Percentiles rank a stretch among this genome's conserved stretches.
phyloP scores from a whole-genome alignment of 2,888 invertebrate genomes.

The Eupithecia vulgata region DNA sequence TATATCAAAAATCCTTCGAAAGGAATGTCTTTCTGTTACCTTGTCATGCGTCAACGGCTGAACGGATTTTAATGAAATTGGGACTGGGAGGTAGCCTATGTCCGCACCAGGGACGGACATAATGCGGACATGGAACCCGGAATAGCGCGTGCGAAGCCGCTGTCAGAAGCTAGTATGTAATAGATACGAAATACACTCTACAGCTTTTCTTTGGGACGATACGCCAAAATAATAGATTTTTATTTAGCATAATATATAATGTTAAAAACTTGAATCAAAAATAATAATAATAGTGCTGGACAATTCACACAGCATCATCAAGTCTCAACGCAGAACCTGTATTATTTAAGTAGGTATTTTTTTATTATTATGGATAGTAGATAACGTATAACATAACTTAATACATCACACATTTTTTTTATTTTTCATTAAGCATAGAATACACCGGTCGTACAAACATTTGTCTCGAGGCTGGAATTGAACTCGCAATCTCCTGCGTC shows the following conservation, averaged over 20 bases:
- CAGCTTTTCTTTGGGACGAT: background rate
- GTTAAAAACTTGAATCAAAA: background rate
- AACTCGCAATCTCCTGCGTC: background rate
- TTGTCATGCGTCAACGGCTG: too few species aligned
- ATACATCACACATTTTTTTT: too few species aligned
- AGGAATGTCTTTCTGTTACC: too few species aligned
- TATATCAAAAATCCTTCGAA: too few species aligned
- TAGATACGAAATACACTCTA: background rate
- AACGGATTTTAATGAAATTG: too few species aligned
- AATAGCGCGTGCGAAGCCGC: background rate
- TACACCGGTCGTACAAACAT: background rate
- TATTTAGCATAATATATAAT: too few species aligned
- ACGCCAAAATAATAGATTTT: too few species aligned
- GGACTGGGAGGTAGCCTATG: too few species aligned
- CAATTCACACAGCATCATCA: background rate
- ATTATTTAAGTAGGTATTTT: too few species aligned
- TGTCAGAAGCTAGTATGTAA: background rate
- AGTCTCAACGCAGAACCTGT: background rate
- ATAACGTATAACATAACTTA: too few species aligned
- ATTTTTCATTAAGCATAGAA: background rate
- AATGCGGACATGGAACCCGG: background rate
- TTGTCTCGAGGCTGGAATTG: background rate
- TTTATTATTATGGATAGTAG: too few species aligned
- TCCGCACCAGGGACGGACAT: background rate
- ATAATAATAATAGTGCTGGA: background rate